phyloP scores from a whole-genome alignment of 2,888 invertebrate species.

The Eudasyphora cyanicolor region DNA sequence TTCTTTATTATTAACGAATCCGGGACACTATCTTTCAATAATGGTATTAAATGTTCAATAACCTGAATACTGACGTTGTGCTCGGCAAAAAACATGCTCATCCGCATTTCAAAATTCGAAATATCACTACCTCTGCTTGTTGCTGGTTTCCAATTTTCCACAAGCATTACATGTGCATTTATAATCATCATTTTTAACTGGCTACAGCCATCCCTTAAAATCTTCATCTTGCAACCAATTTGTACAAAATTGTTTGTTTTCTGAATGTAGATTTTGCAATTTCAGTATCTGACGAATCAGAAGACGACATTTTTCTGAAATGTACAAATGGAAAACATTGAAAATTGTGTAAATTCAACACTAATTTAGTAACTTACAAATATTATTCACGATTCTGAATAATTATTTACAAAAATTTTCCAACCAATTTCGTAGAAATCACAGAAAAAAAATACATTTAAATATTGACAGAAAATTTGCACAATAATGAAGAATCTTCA shows the following conservation, averaged over 20 bases:
- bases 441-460: no score
- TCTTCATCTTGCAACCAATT: neutral
- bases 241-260: neutral
- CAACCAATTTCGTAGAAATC: neutral
- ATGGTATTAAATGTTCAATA: no score
- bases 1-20: no score
- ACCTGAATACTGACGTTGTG: neutral
- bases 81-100: slow-evolving; percentile 17
- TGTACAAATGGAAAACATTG: neutral
- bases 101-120: slow-evolving; percentile 29
- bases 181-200: neutral
- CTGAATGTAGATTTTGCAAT: neutral
- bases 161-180: slow-evolving; percentile 22
- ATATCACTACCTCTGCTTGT: neutral
- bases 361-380: neutral
- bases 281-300: neutral
- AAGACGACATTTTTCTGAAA: neutral
- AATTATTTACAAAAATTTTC: neutral
- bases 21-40: no score
- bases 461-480: no score
- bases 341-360: neutral
- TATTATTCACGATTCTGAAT: no score
- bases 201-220: neutral
- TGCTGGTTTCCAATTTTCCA: slow-evolving; percentile 19
- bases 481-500: neutral